These are phyloP conservation scores for Tribolium freemani DNA, from an alignment of 2,888 invertebrate species.

Conservation along the genomic window DNA sequence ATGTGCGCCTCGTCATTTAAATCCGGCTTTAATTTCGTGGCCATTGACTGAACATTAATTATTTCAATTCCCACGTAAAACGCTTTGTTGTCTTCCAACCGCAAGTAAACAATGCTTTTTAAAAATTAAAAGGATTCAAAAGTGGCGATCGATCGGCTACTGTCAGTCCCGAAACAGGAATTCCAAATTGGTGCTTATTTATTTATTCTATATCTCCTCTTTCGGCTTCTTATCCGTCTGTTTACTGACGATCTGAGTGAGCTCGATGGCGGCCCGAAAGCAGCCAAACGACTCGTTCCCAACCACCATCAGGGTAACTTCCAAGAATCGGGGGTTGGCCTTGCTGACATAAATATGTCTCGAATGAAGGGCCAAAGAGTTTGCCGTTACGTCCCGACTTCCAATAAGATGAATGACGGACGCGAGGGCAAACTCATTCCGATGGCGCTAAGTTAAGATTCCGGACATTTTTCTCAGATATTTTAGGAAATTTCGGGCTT, in stretches of 20 bases:
- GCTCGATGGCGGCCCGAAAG: slow-evolving; percentile 50
- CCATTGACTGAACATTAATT: slow-evolving; percentile 29
- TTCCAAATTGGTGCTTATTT: slow-evolving; percentile 57
- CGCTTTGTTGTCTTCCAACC: slow-evolving; percentile 17
- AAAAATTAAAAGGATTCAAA: slow-evolving; percentile 30
- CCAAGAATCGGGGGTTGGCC: slow-evolving; percentile 54
- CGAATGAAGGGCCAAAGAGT: slow-evolving; percentile 16
- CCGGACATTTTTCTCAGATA: slow-evolving; percentile 19
- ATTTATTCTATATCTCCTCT: slow-evolving; percentile 58
- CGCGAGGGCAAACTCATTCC: neutral
- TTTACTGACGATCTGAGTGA: slow-evolving; percentile 49
- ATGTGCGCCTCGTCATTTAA: slow-evolving; percentile 21
- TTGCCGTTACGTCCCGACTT: slow-evolving; percentile 15
- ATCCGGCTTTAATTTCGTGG: slow-evolving; percentile 25
- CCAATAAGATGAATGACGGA: neutral
- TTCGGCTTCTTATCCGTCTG: slow-evolving; percentile 59
- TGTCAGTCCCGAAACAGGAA: slow-evolving; percentile 48
- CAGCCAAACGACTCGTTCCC: slow-evolving; percentile 52
- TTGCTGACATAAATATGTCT: slow-evolving; percentile 55
- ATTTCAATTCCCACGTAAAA: slow-evolving; percentile 34
- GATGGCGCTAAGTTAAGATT: slow-evolving; percentile 3
- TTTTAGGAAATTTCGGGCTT: slow-evolving; percentile 16
- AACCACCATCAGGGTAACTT: slow-evolving; percentile 56
- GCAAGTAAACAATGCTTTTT: slow-evolving; percentile 8
- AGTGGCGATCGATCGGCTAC: slow-evolving; percentile 20